phyloP scores from a whole-genome alignment of 2,888 invertebrate species.

The Seira sanloemensis region DNA sequence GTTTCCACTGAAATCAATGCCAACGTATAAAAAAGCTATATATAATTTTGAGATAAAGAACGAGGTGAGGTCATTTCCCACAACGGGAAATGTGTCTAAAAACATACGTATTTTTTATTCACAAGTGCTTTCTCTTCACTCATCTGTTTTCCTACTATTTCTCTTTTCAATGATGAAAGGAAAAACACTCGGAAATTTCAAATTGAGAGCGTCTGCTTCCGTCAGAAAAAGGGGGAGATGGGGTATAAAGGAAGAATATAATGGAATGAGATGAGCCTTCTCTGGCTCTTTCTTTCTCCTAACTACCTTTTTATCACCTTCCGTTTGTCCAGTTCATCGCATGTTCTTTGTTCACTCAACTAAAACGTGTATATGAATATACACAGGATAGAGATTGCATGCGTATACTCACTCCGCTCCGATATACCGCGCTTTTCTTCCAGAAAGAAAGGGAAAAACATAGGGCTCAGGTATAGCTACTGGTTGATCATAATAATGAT shows the following conservation, averaged over 20 bases:
- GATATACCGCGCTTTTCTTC: neutral
- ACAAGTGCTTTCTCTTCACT: neutral
- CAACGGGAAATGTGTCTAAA: neutral
- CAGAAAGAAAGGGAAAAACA: neutral
- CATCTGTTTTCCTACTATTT: neutral
- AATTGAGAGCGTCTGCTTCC: slow-evolving; percentile 47
- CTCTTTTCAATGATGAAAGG: neutral
- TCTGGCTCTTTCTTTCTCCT: neutral
- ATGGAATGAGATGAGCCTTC: neutral
- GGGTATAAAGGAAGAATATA: neutral
- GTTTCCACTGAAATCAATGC: slow-evolving; percentile 38
- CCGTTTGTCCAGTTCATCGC: slow-evolving; percentile 21
- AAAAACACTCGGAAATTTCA: slow-evolving; percentile 22
- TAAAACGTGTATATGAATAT: too few species aligned
- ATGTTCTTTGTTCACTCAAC: neutral
- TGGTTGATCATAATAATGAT: slow-evolving; percentile 32
- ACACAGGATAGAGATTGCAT: too few species aligned
- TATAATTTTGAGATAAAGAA: neutral
- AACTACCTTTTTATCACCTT: slow-evolving; percentile 17
- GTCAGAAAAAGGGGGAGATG: neutral
- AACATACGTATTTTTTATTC: neutral
- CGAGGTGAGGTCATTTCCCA: neutral
- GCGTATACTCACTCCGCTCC: too few species aligned
- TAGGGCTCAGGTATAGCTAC: slow-evolving; percentile 11
- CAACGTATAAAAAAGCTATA: slow-evolving; percentile 6